These are phyloP conservation scores for Enteromius mattozi DNA, from an alignment of 2,797 vertebrate species.

Conservation along the genomic window DNA sequence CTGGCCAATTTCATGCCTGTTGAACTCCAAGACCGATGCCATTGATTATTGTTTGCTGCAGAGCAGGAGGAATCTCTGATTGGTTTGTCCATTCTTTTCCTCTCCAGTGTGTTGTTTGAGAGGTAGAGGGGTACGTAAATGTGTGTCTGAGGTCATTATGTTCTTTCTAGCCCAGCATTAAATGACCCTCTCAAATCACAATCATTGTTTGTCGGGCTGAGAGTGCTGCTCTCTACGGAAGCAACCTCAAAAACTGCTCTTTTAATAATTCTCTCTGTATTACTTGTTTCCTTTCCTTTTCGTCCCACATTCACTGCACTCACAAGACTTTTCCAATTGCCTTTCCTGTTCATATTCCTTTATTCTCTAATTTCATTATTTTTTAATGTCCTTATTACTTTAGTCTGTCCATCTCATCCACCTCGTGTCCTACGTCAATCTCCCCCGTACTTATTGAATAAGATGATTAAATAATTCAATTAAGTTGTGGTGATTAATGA, in stretches of 20 bases:
- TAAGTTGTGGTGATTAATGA: neutral
- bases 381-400: neutral
- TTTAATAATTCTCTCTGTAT: slow-evolving; percentile 28
- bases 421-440: neutral
- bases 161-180: slow-evolving; percentile 6
- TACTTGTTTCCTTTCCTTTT: neutral
- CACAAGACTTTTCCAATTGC: neutral
- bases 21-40: slow-evolving; percentile 46
- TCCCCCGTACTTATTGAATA: neutral
- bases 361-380: neutral
- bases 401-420: neutral
- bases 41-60: slow-evolving; percentile 54
- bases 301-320: neutral
- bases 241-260: slow-evolving; percentile 30
- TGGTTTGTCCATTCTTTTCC: slow-evolving; percentile 15
- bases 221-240: neutral
- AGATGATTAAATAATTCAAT: neutral
- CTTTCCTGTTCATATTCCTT: neutral
- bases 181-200: slow-evolving; percentile 32
- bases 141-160: slow-evolving; percentile 10
- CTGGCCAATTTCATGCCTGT: slow-evolving; percentile 61
- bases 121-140: neutral
- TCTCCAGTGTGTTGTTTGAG: slow-evolving; percentile 4
- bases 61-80: slow-evolving; percentile 14
- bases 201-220: slow-evolving; percentile 27